A percentile compares a stretch with the other conserved stretches of the same genome.
phyloP scores from a whole-genome alignment of 2,113 vertebrate species.

The Dasyprocta punctata region DNA sequence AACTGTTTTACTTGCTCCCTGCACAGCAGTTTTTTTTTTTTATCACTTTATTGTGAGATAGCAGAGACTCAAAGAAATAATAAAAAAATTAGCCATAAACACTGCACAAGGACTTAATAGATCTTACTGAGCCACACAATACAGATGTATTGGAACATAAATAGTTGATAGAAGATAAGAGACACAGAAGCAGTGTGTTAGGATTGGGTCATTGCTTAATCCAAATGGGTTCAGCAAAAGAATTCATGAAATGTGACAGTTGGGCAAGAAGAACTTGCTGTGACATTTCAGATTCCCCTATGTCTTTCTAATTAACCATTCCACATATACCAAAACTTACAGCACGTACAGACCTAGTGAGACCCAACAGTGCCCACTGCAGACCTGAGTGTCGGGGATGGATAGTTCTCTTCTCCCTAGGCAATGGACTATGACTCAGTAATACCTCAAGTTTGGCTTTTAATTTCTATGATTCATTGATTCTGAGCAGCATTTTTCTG shows the following conservation, averaged over 20 bases:
- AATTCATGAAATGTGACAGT: conserved; percentile 84
- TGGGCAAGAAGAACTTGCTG: conserved; percentile 81
- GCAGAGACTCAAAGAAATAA: conserved; percentile 70
- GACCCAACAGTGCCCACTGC: conserved; percentile 74
- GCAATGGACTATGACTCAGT: conserved; percentile 81
- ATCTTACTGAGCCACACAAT: conserved; percentile 79
- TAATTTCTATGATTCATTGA: conserved; percentile 85
- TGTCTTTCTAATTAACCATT: conserved; percentile 86
- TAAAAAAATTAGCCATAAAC: conserved; percentile 78
- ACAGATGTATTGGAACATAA: conserved; percentile 72
- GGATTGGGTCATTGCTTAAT: conserved; percentile 73
- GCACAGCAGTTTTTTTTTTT: conserved; percentile 46
- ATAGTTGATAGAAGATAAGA: conserved; percentile 75
- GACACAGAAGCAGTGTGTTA: conserved; percentile 47
- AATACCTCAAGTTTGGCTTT: conserved; percentile 84
- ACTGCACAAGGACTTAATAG: conserved; percentile 80
- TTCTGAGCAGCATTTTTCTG: conserved; percentile 84
- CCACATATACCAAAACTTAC: conserved; percentile 83
- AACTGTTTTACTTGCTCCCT: conserved; percentile 4
- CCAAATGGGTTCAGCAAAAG: conserved; percentile 75
- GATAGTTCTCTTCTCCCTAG: conserved; percentile 75
- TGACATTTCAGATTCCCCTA: conserved; percentile 83
- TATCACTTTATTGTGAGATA: conserved; percentile 62
- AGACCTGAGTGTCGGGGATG: conserved; percentile 80
- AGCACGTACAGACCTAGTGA: conserved; percentile 81